Conservation (phyloP, 2,113 vertebrate genomes). For the Archilochus colubris region DNA sequence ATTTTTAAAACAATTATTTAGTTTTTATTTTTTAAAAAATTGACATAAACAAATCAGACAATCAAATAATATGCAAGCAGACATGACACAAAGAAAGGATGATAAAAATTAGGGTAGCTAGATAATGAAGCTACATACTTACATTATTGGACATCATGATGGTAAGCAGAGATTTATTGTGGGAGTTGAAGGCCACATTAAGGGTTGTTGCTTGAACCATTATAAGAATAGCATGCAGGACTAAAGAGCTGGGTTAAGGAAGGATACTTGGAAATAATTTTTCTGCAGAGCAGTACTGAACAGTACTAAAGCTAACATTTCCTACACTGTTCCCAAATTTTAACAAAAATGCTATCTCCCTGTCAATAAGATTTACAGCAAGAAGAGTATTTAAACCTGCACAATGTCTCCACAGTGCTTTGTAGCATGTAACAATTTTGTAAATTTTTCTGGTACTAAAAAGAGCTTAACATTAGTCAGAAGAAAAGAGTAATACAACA, state of each 20-base stretch:
- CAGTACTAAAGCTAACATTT: neutral
- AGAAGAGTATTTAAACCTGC: neutral
- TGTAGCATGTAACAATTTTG: neutral
- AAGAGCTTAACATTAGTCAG: neutral
- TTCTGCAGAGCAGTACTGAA: neutral
- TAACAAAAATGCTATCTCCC: neutral
- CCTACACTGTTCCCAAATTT: neutral
- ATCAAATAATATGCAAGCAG: neutral
- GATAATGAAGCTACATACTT: constrained; percentile 63
- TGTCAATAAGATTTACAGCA: neutral
- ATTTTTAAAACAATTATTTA: constrained; percentile 58
- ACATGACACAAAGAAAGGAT: neutral
- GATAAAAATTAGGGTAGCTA: neutral
- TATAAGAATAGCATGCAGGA: constrained; percentile 95
- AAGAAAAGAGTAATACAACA: neutral
- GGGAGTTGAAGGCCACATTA: constrained; percentile 98
- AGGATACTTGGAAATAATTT: neutral
- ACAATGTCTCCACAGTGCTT: neutral
- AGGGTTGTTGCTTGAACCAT: constrained; percentile 98
- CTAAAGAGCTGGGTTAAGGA: constrained; percentile 83
- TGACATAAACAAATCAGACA: neutral
- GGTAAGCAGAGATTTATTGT: constrained; percentile 98
- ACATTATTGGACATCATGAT: constrained; percentile 99
- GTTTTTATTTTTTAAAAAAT: neutral
- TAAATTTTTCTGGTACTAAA: neutral